Conservation (phyloP, 2,888 invertebrate species). For the Apodemia hepburni region DNA sequence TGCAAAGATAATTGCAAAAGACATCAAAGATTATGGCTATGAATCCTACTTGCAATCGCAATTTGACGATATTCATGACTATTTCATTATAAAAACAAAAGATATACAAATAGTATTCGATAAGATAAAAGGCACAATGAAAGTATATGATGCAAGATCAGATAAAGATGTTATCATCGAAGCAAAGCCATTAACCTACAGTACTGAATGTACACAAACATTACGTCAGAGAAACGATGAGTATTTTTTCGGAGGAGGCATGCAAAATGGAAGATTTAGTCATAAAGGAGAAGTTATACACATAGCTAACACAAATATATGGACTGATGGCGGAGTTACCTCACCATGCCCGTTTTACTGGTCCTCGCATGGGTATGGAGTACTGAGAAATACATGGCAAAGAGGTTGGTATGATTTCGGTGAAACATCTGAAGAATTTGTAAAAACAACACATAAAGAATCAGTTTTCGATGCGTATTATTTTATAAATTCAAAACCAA, state of each 20-base stretch:
- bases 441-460: conserved; percentile 47
- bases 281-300: conserved; percentile 61
- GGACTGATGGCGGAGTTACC: conserved; percentile 62
- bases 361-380: conserved; percentile 64
- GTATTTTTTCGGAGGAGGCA: conserved; percentile 67
- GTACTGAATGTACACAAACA: conserved; percentile 44
- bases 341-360: conserved; percentile 70
- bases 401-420: conserved; percentile 63
- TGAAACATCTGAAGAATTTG: conserved; percentile 32
- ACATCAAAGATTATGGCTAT: conserved; percentile 49
- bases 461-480: conserved; percentile 60
- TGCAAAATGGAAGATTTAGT: conserved; percentile 69
- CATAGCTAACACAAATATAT: conserved; percentile 59
- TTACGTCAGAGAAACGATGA: conserved; percentile 50
- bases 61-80: conserved; percentile 39
- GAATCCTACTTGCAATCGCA: conserved; percentile 49
- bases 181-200: conserved; percentile 46
- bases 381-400: conserved; percentile 67
- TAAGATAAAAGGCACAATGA: conserved; percentile 52
- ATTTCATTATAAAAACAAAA: conserved; percentile 48
- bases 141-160: conserved; percentile 49
- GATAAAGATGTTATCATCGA: conserved; percentile 57
- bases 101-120: conserved; percentile 54
- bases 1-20: conserved; percentile 56
- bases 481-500: conserved; percentile 52